Percentiles rank a stretch among this genome's conserved stretches.
These are phyloP conservation scores for Sesia apiformis DNA, from an alignment of 2,888 invertebrate genomes.

Conservation along the genomic window DNA sequence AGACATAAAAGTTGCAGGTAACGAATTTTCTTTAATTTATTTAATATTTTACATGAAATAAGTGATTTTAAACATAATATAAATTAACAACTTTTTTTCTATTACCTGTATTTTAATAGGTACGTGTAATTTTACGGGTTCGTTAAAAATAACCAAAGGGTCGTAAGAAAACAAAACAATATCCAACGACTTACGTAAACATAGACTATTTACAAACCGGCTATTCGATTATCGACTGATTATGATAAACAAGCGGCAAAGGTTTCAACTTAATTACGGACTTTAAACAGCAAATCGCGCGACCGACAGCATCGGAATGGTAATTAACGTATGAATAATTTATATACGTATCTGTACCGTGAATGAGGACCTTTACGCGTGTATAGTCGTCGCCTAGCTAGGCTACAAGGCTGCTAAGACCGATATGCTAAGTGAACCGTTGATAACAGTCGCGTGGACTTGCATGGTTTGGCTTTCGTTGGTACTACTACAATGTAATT, in stretches of 20 bases:
- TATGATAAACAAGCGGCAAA: not conserved
- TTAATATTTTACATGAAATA: too few species aligned
- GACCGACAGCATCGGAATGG: not conserved
- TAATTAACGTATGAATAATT: not conserved
- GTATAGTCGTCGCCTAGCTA: constrained; percentile 40
- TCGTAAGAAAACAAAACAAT: too few species aligned
- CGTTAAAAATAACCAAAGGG: too few species aligned
- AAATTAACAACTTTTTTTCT: too few species aligned
- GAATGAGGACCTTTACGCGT: constrained; percentile 31
- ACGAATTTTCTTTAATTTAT: too few species aligned
- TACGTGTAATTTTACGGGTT: too few species aligned
- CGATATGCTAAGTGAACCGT: constrained; percentile 66
- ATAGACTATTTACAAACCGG: too few species aligned
- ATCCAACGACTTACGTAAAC: too few species aligned
- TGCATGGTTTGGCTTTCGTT: constrained; percentile 21
- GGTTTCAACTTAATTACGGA: not conserved
- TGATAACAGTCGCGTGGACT: constrained; percentile 58
- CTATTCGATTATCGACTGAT: not conserved
- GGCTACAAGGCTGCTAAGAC: constrained; percentile 42
- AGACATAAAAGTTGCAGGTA: not conserved
- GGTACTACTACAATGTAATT: not conserved
- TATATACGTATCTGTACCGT: constrained; percentile 1
- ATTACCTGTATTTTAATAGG: too few species aligned
- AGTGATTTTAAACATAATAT: too few species aligned
- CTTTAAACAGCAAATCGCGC: not conserved